Percentiles rank a stretch among this genome's conserved stretches.
phyloP scores from a whole-genome alignment of 2,888 invertebrate species.

The Eudemis profundana region DNA sequence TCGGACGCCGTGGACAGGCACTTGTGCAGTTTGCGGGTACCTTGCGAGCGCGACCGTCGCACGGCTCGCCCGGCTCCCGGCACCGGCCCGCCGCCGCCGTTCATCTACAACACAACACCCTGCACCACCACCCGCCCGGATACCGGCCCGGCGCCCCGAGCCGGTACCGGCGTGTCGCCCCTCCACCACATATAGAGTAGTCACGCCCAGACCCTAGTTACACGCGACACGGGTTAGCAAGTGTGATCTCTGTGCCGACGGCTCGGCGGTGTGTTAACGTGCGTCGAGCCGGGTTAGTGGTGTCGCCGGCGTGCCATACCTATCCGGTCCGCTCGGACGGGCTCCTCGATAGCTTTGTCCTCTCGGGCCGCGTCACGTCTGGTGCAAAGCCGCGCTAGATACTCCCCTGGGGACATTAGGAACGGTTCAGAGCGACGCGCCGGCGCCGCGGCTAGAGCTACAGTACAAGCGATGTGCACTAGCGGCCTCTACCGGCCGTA shows the following conservation, averaged over 20 bases:
- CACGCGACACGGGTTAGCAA: conserved; percentile 21
- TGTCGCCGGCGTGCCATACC: conserved; percentile 55
- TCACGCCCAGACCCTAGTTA: conserved; percentile 52
- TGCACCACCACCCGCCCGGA: conserved; percentile 57
- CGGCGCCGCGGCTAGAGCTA: conserved; percentile 3
- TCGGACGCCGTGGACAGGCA: conserved; percentile 95
- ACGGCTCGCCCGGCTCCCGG: conserved; percentile 67
- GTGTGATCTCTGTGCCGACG: conserved; percentile 65
- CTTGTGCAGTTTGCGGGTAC: conserved; percentile 97
- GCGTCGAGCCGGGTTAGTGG: conserved; percentile 47
- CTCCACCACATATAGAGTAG: conserved; percentile 48
- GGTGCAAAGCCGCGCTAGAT: conserved; percentile 71
- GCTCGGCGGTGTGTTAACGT: conserved; percentile 40
- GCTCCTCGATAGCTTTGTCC: conserved; percentile 12
- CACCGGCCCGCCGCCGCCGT: conserved; percentile 57
- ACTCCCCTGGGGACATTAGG: conserved; percentile 72
- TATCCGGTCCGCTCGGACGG: conserved; percentile 50
- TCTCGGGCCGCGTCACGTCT: conserved; percentile 51
- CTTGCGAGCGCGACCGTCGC: conserved; percentile 96
- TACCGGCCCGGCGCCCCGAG: too few species aligned
- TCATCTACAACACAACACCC: conserved; percentile 47
- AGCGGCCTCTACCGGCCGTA: conserved; percentile 45
- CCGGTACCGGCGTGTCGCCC: too few species aligned
- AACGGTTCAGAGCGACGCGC: conserved; percentile 25
- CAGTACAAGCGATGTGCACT: conserved; percentile 44